Evolutionary conservation across 2,113 vertebrate species (phyloP).

Genomic region (Probosciger aterrimus): DNA sequence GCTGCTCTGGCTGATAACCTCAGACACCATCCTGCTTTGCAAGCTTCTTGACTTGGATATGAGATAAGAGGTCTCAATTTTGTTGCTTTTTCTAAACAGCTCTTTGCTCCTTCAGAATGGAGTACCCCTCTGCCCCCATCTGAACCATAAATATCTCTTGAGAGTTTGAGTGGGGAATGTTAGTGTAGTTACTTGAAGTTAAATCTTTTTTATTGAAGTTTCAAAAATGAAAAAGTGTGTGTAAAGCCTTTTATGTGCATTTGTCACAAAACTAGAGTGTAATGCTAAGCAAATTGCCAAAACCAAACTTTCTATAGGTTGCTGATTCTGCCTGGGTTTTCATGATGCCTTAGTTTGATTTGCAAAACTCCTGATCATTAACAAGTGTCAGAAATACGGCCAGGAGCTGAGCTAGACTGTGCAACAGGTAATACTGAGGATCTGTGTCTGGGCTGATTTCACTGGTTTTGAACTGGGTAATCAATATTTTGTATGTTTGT

Average conservation of each 20-base stretch:
- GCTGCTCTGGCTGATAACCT: not conserved
- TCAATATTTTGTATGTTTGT: fast-evolving
- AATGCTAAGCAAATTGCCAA: not conserved
- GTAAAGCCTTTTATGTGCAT: not conserved
- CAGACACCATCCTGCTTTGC: fast-evolving
- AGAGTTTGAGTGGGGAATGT: not conserved
- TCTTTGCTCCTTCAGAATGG: not conserved
- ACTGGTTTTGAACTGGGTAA: not conserved
- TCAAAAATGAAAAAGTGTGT: not conserved
- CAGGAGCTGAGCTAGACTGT: not conserved
- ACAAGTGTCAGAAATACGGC: fast-evolving
- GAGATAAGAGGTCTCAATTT: not conserved
- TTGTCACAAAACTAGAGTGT: not conserved
- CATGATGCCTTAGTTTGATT: not conserved
- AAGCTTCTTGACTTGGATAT: not conserved
- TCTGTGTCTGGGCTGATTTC: not conserved
- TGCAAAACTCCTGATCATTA: not conserved
- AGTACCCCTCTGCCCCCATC: not conserved
- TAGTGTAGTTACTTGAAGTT: not conserved
- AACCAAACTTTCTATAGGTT: not conserved
- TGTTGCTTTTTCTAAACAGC: not conserved
- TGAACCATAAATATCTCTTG: not conserved
- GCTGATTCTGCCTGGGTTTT: not conserved
- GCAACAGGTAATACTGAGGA: not conserved
- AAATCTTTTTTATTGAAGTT: not conserved